These are phyloP conservation scores for Protobothrops flavoviridis DNA, from an alignment of 2,113 vertebrate genomes.

Conservation along the genomic window DNA sequence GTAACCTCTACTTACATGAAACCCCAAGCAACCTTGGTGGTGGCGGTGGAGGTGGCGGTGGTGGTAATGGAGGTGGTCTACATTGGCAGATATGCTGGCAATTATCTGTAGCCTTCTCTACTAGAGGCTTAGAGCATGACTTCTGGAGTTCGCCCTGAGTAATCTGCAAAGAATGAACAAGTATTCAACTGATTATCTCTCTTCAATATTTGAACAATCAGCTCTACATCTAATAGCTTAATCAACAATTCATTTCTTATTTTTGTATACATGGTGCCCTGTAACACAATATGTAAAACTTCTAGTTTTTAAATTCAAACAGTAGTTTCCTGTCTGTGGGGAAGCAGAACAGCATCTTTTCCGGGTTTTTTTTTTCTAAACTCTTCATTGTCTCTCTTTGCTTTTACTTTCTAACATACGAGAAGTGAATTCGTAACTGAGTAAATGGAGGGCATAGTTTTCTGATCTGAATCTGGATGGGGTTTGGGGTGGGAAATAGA, in stretches of 20 bases:
- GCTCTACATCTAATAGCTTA: constrained; percentile 22
- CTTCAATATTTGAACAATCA: constrained; percentile 52
- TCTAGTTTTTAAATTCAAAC: background rate
- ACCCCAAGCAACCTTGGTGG: constrained; percentile 82
- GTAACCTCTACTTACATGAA: constrained; percentile 75
- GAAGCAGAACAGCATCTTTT: background rate
- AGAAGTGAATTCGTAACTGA: background rate
- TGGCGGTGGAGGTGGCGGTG: constrained; percentile 88
- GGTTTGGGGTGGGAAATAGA: background rate
- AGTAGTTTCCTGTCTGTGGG: background rate
- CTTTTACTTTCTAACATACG: background rate
- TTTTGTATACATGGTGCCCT: background rate
- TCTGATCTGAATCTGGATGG: background rate
- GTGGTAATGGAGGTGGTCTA: constrained; percentile 86
- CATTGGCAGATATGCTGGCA: constrained; percentile 90
- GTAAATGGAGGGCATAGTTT: background rate
- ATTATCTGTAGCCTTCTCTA: constrained; percentile 81
- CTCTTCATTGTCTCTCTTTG: background rate
- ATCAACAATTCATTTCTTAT: constrained; percentile 4
- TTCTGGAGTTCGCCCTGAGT: constrained; percentile 89
- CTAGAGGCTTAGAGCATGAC: constrained; percentile 85
- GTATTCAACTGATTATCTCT: constrained; percentile 50
- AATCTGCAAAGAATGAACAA: constrained; percentile 72
- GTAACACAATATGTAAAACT: too few species aligned
- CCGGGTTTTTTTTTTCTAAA: background rate